Evolutionary conservation across 2,888 invertebrate genomes (phyloP).

Genomic region (Pomacea canaliculata): DNA sequence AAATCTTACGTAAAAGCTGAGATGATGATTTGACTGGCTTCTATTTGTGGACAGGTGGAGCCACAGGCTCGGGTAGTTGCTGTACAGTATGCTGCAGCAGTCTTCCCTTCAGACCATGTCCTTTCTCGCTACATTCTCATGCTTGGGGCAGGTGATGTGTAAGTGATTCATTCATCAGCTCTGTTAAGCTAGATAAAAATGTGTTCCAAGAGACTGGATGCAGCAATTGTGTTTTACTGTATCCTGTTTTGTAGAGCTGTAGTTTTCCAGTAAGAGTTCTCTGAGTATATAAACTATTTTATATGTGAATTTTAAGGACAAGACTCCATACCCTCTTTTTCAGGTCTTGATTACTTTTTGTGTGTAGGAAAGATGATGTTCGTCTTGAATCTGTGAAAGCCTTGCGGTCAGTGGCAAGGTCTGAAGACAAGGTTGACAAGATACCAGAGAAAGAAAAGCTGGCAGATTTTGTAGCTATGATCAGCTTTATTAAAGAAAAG

Average conservation of each 20-base stretch:
- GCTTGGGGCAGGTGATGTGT: conserved; percentile 87
- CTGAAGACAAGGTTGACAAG: conserved; percentile 22
- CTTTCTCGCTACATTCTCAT: conserved; percentile 86
- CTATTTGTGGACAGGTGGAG: conserved; percentile 70
- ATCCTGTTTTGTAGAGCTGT: neutral
- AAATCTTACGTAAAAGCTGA: too few relatives aligned
- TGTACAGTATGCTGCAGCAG: conserved; percentile 83
- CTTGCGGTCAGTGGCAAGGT: conserved; percentile 65
- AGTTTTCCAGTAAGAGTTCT: too few relatives aligned
- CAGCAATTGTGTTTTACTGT: neutral
- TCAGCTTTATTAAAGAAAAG: conserved; percentile 78
- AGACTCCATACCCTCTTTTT: too few relatives aligned
- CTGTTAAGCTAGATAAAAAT: neutral
- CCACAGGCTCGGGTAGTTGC: conserved; percentile 86
- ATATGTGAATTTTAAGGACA: too few relatives aligned
- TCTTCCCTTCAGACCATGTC: conserved; percentile 86
- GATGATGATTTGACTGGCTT: neutral
- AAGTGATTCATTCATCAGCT: conserved; percentile 54
- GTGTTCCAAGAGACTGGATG: neutral
- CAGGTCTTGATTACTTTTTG: neutral
- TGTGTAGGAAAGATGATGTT: conserved; percentile 80
- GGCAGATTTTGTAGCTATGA: conserved; percentile 82
- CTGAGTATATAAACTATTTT: too few relatives aligned
- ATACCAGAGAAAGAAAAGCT: conserved; percentile 30
- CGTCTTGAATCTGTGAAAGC: conserved; percentile 81